Evolutionary conservation across 2,113 vertebrate genomes (phyloP).

Genomic region (Saguinus imperator): DNA sequence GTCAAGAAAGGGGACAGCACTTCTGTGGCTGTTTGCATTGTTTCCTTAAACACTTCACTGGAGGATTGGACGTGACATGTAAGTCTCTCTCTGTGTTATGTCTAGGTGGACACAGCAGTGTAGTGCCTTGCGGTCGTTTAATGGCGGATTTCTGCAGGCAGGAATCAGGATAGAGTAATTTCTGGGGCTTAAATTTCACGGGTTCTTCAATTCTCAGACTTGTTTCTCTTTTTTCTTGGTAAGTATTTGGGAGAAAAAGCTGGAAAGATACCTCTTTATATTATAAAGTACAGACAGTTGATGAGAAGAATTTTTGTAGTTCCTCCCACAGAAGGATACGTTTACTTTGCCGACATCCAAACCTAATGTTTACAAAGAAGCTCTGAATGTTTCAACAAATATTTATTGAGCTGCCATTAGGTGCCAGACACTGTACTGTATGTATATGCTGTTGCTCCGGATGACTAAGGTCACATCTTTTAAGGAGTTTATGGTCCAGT

Average conservation of each 20-base stretch:
- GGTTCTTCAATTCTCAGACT: neutral
- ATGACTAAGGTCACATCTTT: neutral
- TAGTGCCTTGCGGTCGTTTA: neutral
- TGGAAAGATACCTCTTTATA: neutral
- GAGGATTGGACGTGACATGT: accelerated
- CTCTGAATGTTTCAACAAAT: neutral
- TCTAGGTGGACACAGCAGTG: neutral
- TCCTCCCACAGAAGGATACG: neutral
- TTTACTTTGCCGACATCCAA: neutral
- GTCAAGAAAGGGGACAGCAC: neutral
- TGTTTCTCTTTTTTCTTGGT: neutral
- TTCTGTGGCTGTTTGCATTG: neutral
- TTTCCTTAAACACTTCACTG: neutral
- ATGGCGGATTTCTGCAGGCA: neutral
- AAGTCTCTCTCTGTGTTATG: accelerated
- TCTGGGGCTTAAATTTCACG: neutral
- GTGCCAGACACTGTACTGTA: neutral
- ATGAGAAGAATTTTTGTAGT: neutral
- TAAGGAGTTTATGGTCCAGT: neutral
- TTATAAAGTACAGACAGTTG: neutral
- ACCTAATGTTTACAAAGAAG: neutral
- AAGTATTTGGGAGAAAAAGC: neutral
- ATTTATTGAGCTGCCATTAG: neutral
- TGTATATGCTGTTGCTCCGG: neutral
- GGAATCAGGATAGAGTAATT: neutral